These are phyloP conservation scores for Artemia sinica DNA, from an alignment of 2,888 invertebrate species.

Conservation along the genomic window DNA sequence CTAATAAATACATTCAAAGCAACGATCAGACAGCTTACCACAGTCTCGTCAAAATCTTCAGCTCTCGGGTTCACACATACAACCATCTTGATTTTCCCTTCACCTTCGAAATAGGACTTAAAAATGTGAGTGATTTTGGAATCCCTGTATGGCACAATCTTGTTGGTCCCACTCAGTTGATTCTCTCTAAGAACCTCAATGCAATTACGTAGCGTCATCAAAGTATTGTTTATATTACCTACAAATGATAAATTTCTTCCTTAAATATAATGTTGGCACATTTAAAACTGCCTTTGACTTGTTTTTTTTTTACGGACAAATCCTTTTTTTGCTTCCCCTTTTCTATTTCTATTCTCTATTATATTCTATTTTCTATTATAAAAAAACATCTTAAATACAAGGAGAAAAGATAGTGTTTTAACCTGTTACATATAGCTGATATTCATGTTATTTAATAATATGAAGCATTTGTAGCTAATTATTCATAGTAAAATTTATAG, in stretches of 20 bases:
- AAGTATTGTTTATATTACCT: conserved; percentile 91
- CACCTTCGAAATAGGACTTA: conserved; percentile 88
- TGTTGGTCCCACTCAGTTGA: conserved; percentile 46
- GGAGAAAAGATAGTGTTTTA: too few species aligned
- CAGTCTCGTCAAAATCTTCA: conserved; percentile 84
- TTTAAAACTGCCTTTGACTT: neutral
- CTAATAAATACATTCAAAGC: too few species aligned
- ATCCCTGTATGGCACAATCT: conserved; percentile 84
- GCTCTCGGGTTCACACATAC: conserved; percentile 86
- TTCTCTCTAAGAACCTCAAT: conserved; percentile 79
- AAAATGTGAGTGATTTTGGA: conserved; percentile 85
- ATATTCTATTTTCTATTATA: too few species aligned
- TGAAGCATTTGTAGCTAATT: too few species aligned
- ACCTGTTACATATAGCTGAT: too few species aligned
- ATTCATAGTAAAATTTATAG: too few species aligned
- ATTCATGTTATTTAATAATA: too few species aligned
- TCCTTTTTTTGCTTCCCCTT: too few species aligned
- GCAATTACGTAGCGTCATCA: conserved; percentile 82
- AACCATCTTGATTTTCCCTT: conserved; percentile 87
- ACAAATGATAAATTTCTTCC: conserved; percentile 26
- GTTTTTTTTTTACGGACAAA: too few species aligned
- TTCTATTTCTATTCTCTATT: too few species aligned
- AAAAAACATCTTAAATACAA: too few species aligned
- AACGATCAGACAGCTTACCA: too few species aligned
- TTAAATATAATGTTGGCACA: neutral